Evolutionary conservation across 2,888 invertebrate genomes (phyloP).

Genomic region (Pseudococcus longispinus): DNA sequence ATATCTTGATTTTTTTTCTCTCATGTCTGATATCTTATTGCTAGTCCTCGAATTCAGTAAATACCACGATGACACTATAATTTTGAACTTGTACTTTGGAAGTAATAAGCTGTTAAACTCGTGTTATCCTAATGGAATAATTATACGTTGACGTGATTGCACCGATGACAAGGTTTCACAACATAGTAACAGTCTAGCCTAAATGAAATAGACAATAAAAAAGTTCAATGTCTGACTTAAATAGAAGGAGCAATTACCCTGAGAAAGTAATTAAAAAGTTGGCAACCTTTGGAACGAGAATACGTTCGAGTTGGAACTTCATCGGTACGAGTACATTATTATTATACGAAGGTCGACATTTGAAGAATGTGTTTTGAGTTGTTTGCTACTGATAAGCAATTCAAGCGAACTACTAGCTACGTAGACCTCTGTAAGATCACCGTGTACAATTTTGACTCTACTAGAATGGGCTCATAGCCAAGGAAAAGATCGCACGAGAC

Average conservation of each 20-base stretch:
- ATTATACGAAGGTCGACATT: slow-evolving; percentile 13
- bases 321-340: neutral
- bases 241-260: slow-evolving; percentile 15
- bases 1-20: neutral
- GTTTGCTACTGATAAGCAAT: neutral
- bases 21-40: too few species aligned
- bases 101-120: neutral
- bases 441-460: neutral
- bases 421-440: neutral
- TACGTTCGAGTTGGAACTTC: neutral
- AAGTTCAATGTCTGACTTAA: slow-evolving; percentile 29
- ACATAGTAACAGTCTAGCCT: neutral
- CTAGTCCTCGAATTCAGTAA: neutral
- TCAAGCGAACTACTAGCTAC: neutral
- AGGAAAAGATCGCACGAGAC: neutral
- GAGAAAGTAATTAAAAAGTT: slow-evolving; percentile 28
- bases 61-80: neutral
- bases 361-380: slow-evolving; percentile 20
- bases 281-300: slow-evolving; percentile 6
- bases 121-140: neutral
- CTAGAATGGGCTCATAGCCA: neutral
- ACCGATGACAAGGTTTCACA: neutral
- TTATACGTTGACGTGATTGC: neutral
- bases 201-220: neutral
- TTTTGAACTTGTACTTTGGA: neutral